Evolutionary conservation across 2,888 invertebrate species (phyloP).

Genomic region (Fragum whitleyi): DNA sequence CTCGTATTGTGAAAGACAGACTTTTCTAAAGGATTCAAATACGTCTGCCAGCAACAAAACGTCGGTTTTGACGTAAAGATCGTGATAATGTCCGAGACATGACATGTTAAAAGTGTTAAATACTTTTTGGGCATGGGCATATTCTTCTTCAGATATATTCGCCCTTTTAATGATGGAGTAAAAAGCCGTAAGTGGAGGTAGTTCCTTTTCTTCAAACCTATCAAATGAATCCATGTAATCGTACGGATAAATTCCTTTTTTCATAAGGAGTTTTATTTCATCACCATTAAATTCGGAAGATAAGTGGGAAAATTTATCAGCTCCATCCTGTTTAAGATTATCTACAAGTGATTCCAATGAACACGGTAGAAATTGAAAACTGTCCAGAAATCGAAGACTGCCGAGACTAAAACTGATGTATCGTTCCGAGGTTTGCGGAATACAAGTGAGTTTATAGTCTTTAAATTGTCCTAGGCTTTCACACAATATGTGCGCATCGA

Average conservation of each 20-base stretch:
- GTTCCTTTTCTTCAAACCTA: slow-evolving; percentile 38
- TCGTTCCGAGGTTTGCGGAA: slow-evolving; percentile 46
- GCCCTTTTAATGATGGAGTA: slow-evolving; percentile 41
- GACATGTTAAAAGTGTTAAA: slow-evolving; percentile 26
- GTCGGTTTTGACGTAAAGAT: slow-evolving; percentile 33
- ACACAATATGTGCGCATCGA: slow-evolving; percentile 48
- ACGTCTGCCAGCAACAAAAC: slow-evolving; percentile 35
- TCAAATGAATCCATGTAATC: slow-evolving; percentile 51
- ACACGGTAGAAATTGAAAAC: slow-evolving; percentile 44
- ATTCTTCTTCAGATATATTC: slow-evolving; percentile 41
- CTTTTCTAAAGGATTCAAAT: slow-evolving; percentile 39
- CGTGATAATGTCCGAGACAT: slow-evolving; percentile 34
- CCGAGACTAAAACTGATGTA: slow-evolving; percentile 53
- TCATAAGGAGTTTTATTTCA: slow-evolving; percentile 28
- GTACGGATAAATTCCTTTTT: slow-evolving; percentile 57
- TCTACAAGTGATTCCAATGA: slow-evolving; percentile 39
- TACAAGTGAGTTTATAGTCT: slow-evolving; percentile 28
- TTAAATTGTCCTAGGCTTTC: slow-evolving; percentile 36
- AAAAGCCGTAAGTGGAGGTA: slow-evolving; percentile 42
- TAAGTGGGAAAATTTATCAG: slow-evolving; percentile 35
- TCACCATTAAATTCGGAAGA: slow-evolving; percentile 23
- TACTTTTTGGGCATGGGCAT: slow-evolving; percentile 30
- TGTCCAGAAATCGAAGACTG: slow-evolving; percentile 53
- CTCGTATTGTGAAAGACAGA: slow-evolving; percentile 37
- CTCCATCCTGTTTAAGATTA: slow-evolving; percentile 42